These are phyloP conservation scores for Psittacula derbiana DNA, from an alignment of 2,797 vertebrate species.

Conservation along the genomic window DNA sequence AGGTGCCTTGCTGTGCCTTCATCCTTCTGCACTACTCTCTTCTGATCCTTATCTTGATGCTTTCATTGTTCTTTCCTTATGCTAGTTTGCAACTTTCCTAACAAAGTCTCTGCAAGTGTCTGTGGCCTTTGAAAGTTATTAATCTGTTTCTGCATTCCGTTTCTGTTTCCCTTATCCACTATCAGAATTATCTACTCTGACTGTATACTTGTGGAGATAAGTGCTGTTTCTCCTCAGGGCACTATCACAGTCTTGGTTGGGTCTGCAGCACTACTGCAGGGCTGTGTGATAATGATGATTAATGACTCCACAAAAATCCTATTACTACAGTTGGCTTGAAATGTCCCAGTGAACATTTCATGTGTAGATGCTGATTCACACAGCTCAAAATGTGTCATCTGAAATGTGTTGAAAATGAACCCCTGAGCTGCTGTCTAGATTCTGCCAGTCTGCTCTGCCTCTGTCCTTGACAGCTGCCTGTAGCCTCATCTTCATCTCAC, in stretches of 20 bases:
- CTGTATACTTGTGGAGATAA: constrained; percentile 2
- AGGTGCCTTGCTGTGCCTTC: accelerated
- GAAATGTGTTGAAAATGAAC: neutral
- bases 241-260: neutral
- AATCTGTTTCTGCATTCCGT: neutral
- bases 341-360: neutral
- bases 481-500: neutral
- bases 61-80: neutral
- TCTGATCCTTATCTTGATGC: neutral
- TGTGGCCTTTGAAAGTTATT: neutral
- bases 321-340: constrained; percentile 1
- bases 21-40: neutral
- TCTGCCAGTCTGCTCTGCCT: neutral
- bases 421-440: neutral
- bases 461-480: neutral
- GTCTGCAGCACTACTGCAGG: neutral
- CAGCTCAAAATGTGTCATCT: neutral
- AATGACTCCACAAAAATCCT: constrained; percentile 6
- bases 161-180: neutral
- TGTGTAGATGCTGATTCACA: neutral
- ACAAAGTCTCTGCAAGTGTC: neutral
- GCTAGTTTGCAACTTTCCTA: neutral
- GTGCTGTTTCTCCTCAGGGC: neutral
- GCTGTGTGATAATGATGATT: neutral
- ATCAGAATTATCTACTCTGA: constrained; percentile 10